A percentile compares a stretch with the other conserved stretches of the same genome.
These are phyloP conservation scores for Halictus ligatus DNA, from an alignment of 2,888 invertebrate genomes.

Conservation along the genomic window DNA sequence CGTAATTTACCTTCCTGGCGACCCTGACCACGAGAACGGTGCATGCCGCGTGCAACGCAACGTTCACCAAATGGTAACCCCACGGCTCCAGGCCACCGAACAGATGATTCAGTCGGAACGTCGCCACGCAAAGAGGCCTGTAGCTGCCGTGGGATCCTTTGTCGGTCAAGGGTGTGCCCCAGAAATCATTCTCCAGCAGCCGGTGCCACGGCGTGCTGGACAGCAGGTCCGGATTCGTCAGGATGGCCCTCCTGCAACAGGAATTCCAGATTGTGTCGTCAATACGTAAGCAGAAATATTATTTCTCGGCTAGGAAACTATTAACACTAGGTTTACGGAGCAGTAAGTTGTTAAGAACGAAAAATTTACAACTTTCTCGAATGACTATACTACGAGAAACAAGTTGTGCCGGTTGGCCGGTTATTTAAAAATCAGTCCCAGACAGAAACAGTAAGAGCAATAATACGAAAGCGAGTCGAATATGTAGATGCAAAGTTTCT, in stretches of 20 bases:
- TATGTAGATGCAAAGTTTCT: neutral
- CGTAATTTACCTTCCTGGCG: slow-evolving; percentile 87
- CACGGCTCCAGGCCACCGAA: slow-evolving; percentile 91
- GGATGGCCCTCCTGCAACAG: slow-evolving; percentile 94
- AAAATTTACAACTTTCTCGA: neutral
- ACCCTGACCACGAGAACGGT: slow-evolving; percentile 93
- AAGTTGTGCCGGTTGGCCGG: neutral
- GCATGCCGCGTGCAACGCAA: slow-evolving; percentile 93
- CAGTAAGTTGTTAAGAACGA: too few relatives aligned
- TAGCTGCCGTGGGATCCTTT: slow-evolving; percentile 98
- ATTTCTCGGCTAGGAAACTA: neutral
- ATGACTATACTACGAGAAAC: neutral
- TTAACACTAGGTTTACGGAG: too few relatives aligned
- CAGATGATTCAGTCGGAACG: slow-evolving; percentile 93
- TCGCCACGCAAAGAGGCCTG: slow-evolving; percentile 95
- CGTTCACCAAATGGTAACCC: slow-evolving; percentile 95
- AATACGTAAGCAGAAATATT: neutral
- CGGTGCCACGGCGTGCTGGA: slow-evolving; percentile 93
- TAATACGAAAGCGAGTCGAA: neutral
- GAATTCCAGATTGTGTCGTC: neutral
- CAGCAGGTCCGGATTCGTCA: slow-evolving; percentile 96
- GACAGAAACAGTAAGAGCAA: neutral
- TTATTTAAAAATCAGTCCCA: neutral
- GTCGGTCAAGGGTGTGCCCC: slow-evolving; percentile 97
- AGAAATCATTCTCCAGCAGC: slow-evolving; percentile 97